These are phyloP conservation scores for Stictocephala bisonia DNA, from an alignment of 2,888 invertebrate genomes.

Conservation along the genomic window DNA sequence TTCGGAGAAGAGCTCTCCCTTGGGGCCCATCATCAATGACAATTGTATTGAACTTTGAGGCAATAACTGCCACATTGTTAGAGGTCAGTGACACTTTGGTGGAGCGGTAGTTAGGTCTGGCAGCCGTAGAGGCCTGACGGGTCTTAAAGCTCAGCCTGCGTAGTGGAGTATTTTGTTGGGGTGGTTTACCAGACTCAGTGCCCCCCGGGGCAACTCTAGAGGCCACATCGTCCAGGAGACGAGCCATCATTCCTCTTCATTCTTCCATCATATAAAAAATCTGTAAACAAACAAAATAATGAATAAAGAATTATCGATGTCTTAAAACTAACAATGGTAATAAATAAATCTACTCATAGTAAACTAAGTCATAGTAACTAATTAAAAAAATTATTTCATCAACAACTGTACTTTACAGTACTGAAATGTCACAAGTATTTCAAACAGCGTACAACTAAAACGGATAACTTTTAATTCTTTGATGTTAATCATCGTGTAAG, in stretches of 20 bases:
- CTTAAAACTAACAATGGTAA: too few species aligned
- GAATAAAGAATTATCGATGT: too few species aligned
- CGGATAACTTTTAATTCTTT: too few species aligned
- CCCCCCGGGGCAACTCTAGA: background rate
- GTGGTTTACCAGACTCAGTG: background rate
- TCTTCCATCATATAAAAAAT: background rate
- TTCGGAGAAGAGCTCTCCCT: constrained; percentile 49
- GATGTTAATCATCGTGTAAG: too few species aligned
- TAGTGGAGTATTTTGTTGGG: background rate
- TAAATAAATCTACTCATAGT: too few species aligned
- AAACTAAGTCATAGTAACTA: too few species aligned
- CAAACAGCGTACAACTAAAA: too few species aligned
- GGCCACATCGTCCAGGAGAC: constrained; percentile 14
- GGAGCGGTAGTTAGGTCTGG: constrained; percentile 34
- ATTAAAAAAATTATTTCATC: too few species aligned
- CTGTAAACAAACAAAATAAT: background rate
- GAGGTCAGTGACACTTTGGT: constrained; percentile 49
- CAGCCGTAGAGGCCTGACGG: constrained; percentile 3
- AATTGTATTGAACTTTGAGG: constrained; percentile 58
- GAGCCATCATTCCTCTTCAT: constrained; percentile 22
- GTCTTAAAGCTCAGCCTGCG: constrained; percentile 54
- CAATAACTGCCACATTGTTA: constrained; percentile 54
- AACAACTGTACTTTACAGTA: too few species aligned
- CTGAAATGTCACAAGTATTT: too few species aligned
- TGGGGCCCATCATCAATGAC: constrained; percentile 53